A percentile compares a stretch with the other conserved stretches of the same genome.
Conservation (phyloP, 2,888 invertebrate genomes). For the Mycogona germanica region DNA sequence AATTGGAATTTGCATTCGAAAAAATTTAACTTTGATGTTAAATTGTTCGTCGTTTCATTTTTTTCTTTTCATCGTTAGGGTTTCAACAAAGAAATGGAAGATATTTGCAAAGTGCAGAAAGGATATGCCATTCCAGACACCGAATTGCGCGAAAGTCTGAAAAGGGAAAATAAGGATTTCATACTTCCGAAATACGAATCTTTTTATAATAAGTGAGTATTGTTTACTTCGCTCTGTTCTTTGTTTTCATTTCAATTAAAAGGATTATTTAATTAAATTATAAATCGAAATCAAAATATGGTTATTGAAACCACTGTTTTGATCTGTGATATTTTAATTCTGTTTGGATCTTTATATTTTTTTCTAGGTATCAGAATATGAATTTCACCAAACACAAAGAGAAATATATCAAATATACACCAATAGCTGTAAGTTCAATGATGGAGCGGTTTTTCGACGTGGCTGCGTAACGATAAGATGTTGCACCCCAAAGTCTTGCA, state of each 20-base stretch:
- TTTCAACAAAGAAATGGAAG: slow-evolving; percentile 94
- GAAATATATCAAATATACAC: slow-evolving; percentile 84
- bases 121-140: slow-evolving; percentile 88
- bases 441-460: slow-evolving; percentile 89
- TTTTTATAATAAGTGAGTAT: slow-evolving; percentile 54
- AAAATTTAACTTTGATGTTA: neutral
- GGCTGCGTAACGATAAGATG: slow-evolving; percentile 45
- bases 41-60: too few species aligned
- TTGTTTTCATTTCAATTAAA: neutral
- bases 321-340: neutral
- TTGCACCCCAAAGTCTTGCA: too few species aligned
- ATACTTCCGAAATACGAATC: slow-evolving; percentile 72
- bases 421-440: slow-evolving; percentile 66
- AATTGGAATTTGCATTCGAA: too few species aligned
- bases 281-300: neutral
- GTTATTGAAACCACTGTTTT: slow-evolving; percentile 3
- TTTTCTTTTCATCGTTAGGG: slow-evolving; percentile 51
- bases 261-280: neutral
- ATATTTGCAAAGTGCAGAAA: slow-evolving; percentile 68
- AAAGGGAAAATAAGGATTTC: slow-evolving; percentile 77
- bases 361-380: slow-evolving; percentile 50
- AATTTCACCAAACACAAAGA: slow-evolving; percentile 86
- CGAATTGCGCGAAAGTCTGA: slow-evolving; percentile 73
- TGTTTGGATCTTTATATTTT: slow-evolving; percentile 16
- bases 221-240: too few species aligned